Percentiles rank a stretch among this genome's conserved stretches.
Conservation (phyloP, 2,888 invertebrate species). For the Imbricaverruca yamaguchii region DNA sequence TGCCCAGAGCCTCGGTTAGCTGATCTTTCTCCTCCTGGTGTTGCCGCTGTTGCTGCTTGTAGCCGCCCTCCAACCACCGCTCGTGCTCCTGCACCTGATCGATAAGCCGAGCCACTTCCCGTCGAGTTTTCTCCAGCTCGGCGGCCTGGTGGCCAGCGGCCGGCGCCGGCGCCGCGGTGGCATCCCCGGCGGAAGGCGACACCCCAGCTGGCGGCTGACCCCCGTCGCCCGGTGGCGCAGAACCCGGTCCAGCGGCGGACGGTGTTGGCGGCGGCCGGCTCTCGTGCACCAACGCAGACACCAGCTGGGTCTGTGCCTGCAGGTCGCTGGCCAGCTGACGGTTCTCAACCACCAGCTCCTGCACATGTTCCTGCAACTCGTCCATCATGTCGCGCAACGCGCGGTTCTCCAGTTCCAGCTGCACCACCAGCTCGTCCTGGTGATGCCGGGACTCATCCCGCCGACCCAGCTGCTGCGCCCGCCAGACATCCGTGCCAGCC, state of each 20-base stretch:
- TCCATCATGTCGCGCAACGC: background rate
- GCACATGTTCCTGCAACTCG: background rate
- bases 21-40: background rate
- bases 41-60: background rate
- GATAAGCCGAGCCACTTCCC: background rate
- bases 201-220: too few species aligned
- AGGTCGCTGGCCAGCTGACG: too few species aligned
- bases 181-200: too few species aligned
- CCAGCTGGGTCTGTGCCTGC: too few species aligned
- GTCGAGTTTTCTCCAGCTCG: background rate
- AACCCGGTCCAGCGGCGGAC: too few species aligned
- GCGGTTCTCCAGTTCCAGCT: background rate
- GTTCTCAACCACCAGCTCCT: background rate
- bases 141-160: too few species aligned
- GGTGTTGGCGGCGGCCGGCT: too few species aligned
- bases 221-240: too few species aligned
- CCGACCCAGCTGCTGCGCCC: background rate
- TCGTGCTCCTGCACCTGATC: background rate
- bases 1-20: background rate
- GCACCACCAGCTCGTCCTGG: background rate
- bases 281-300: too few species aligned
- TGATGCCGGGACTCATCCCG: background rate
- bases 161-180: too few species aligned
- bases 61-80: background rate
- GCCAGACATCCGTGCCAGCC: background rate